Conservation (phyloP, 23 tunicate genomes). For the Pegea sp. region DNA sequence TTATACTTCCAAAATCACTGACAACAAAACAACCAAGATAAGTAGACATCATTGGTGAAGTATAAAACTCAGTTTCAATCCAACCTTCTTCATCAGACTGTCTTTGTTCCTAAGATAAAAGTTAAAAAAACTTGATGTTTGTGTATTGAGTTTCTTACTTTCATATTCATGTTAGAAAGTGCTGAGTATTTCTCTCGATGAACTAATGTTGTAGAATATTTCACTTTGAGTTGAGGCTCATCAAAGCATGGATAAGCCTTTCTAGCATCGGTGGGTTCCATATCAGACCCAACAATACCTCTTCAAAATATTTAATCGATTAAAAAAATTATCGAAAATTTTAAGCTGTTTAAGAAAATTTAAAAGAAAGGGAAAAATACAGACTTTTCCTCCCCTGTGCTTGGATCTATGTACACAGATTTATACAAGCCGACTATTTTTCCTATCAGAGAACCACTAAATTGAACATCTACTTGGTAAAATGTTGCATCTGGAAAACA, state of each 20-base stretch:
- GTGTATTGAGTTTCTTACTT: no score
- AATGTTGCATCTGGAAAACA: background rate
- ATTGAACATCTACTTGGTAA: conserved; percentile 34
- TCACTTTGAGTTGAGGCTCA: conserved; percentile 70
- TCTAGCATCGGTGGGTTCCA: conserved; percentile 90
- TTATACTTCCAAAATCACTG: conserved; percentile 32
- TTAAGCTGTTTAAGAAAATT: background rate
- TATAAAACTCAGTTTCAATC: conserved; percentile 21
- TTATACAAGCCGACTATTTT: conserved; percentile 63
- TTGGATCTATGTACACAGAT: conserved; percentile 35
- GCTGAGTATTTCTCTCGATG: conserved; percentile 43
- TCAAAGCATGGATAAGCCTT: conserved; percentile 87
- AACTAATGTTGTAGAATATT: conserved; percentile 31
- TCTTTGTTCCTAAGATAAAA: no score
- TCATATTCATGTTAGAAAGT: conserved; percentile 53
- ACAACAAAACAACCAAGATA: conserved; percentile 76
- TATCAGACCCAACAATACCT: conserved; percentile 72
- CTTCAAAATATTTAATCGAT: conserved; percentile 10
- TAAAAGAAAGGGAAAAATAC: background rate
- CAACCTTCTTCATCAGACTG: conserved; percentile 17
- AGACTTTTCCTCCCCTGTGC: conserved; percentile 19
- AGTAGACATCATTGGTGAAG: conserved; percentile 65
- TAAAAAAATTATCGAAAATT: background rate
- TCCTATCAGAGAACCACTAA: conserved; percentile 19
- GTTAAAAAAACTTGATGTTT: no score